These are phyloP conservation scores for Cosmia pyralina DNA, from an alignment of 2,888 invertebrate genomes.

Conservation along the genomic window DNA sequence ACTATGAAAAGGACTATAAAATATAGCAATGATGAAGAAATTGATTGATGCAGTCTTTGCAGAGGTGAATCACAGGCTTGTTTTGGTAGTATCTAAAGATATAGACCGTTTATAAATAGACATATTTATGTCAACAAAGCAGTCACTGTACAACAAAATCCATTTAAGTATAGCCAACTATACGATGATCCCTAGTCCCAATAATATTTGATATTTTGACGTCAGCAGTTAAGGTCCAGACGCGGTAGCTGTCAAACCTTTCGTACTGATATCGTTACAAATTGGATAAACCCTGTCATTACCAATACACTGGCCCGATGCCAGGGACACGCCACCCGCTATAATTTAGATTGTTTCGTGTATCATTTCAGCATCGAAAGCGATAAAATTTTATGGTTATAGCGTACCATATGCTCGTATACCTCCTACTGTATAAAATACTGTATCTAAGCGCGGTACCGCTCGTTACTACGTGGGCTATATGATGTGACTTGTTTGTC, in stretches of 20 bases:
- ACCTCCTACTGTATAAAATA: slow-evolving; percentile 71
- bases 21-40: background rate
- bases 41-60: background rate
- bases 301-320: slow-evolving; percentile 82
- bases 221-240: slow-evolving; percentile 62
- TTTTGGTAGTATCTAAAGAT: background rate
- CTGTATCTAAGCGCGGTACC: slow-evolving; percentile 75
- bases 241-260: slow-evolving; percentile 67
- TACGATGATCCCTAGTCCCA: slow-evolving; percentile 17
- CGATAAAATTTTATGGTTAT: slow-evolving; percentile 90
- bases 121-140: background rate
- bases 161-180: background rate
- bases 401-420: slow-evolving; percentile 82
- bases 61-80: background rate
- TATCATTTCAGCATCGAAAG: slow-evolving; percentile 88
- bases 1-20: background rate
- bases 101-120: background rate
- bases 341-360: slow-evolving; percentile 89
- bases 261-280: slow-evolving; percentile 80
- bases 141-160: background rate
- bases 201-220: slow-evolving; percentile 51
- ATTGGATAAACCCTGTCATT: slow-evolving; percentile 85
- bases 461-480: slow-evolving; percentile 42
- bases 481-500: slow-evolving; percentile 56
- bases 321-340: slow-evolving; percentile 81